Evolutionary conservation across 92 coral and sea anemone species (phyloP).

Genomic region (Umimayanthus kanabou): DNA sequence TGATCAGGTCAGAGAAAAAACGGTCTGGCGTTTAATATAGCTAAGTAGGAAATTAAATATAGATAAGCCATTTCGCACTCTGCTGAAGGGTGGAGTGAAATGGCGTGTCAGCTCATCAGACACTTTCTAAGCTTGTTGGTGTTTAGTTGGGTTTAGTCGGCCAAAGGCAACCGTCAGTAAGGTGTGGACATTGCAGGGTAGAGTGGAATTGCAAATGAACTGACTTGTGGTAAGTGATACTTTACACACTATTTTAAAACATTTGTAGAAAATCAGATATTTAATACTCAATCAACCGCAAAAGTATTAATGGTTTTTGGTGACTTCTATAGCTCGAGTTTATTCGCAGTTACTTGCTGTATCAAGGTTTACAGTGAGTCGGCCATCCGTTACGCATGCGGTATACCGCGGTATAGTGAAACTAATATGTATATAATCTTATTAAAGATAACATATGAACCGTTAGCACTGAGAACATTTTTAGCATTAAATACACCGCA

Average conservation of each 20-base stretch:
- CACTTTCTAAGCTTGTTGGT: constrained; percentile 1
- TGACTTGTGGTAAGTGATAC: constrained; percentile 19
- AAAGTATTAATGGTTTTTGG: neutral
- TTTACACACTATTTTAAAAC: neutral
- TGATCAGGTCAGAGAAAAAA: constrained; percentile 46
- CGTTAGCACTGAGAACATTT: neutral
- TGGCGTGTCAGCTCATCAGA: constrained; percentile 35
- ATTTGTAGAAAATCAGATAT: constrained; percentile 10
- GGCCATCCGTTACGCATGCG: neutral
- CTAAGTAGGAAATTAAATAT: constrained; percentile 24
- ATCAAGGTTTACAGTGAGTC: neutral
- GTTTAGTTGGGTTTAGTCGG: neutral
- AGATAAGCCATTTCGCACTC: constrained; percentile 21
- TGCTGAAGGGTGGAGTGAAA: constrained; percentile 47
- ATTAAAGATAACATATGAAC: neutral
- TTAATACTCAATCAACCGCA: neutral
- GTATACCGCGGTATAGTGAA: neutral
- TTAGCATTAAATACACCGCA: neutral
- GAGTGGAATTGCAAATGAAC: constrained; percentile 15
- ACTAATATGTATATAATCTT: neutral
- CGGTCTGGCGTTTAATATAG: constrained; percentile 37
- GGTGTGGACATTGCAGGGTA: neutral
- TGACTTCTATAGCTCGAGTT: neutral
- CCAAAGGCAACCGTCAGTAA: neutral
- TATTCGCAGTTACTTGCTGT: neutral